Evolutionary conservation across 2,888 invertebrate genomes (phyloP).

Genomic region (Morpho deidamia): DNA sequence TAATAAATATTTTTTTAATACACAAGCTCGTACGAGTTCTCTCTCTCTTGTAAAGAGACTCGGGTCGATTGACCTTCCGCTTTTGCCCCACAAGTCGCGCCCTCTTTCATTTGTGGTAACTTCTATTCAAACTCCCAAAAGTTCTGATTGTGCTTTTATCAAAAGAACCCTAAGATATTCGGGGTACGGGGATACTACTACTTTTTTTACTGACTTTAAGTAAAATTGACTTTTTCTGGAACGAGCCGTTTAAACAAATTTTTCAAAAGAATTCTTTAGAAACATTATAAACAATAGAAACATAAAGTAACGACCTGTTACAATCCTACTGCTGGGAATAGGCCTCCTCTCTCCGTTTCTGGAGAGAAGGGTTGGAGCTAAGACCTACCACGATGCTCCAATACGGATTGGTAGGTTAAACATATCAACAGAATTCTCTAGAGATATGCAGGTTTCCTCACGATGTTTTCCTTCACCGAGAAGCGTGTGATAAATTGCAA

Average conservation of each 20-base stretch:
- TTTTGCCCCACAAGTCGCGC: conserved; percentile 29
- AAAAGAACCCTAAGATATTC: conserved; percentile 1
- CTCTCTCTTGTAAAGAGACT: conserved; percentile 31
- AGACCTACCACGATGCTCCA: too few relatives aligned
- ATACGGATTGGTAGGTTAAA: too few relatives aligned
- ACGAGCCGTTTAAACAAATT: background rate
- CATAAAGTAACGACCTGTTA: too few relatives aligned
- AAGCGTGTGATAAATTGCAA: too few relatives aligned
- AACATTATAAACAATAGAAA: too few relatives aligned
- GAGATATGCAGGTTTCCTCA: too few relatives aligned
- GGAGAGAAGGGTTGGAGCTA: too few relatives aligned
- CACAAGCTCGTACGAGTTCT: background rate
- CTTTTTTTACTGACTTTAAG: background rate
- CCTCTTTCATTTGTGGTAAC: conserved; percentile 18
- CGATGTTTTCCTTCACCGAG: too few relatives aligned
- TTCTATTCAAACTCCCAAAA: conserved; percentile 6
- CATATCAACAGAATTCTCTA: too few relatives aligned
- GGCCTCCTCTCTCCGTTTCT: too few relatives aligned
- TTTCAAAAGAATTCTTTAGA: background rate
- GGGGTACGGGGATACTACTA: background rate
- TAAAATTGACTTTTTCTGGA: background rate
- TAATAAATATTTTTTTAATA: background rate
- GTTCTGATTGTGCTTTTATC: conserved; percentile 8
- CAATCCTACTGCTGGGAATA: too few relatives aligned
- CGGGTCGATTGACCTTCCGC: conserved; percentile 58